A percentile compares a stretch with the other conserved stretches of the same genome.
Evolutionary conservation across 2,113 vertebrate species (phyloP).

Genomic region (Neotoma lepida): DNA sequence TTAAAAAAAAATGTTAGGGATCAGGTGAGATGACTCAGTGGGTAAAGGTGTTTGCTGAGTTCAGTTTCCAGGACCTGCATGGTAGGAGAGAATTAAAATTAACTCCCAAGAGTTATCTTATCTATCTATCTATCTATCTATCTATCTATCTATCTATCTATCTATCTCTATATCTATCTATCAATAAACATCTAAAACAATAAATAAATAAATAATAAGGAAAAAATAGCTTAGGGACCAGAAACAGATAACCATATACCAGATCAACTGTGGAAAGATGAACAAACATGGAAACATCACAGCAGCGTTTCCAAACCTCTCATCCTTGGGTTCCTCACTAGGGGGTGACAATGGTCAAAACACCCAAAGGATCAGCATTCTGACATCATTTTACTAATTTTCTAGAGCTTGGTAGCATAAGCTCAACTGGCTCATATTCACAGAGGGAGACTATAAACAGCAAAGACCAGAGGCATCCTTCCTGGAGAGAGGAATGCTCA

Average conservation of each 20-base stretch:
- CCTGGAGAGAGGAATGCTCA: conserved; percentile 16
- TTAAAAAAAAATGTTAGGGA: background rate
- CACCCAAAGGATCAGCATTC: background rate
- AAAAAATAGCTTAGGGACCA: background rate
- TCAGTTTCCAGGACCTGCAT: background rate
- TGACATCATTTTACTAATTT: background rate
- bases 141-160: too few relatives aligned
- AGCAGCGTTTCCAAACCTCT: background rate
- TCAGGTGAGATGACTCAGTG: background rate
- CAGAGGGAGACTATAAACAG: background rate
- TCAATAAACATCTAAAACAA: background rate
- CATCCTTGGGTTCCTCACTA: background rate
- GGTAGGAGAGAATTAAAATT: background rate
- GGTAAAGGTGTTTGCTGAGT: background rate
- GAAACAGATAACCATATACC: background rate
- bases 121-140: background rate
- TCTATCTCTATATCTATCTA: too few relatives aligned
- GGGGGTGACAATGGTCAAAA: background rate
- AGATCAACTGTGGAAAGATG: background rate
- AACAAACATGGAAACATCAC: background rate
- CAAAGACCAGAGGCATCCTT: background rate
- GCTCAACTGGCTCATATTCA: background rate
- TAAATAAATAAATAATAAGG: too few relatives aligned
- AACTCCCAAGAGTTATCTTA: background rate
- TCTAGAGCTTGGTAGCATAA: background rate